Conservation (phyloP, 2,888 invertebrate genomes). For the Tridacna gigas region DNA sequence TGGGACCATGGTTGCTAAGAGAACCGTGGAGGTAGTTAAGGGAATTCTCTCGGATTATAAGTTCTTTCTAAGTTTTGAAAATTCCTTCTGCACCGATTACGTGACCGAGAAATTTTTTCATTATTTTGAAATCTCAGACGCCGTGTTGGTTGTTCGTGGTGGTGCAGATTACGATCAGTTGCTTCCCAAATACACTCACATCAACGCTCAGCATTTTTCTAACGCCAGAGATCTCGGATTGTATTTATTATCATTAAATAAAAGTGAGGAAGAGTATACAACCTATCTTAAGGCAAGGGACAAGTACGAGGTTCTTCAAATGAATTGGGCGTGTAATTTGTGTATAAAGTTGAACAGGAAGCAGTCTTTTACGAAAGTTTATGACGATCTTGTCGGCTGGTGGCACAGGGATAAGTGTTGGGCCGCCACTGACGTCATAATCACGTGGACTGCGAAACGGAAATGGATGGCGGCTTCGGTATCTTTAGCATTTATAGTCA, state of each 20-base stretch:
- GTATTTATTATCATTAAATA: constrained; percentile 23
- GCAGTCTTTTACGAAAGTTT: constrained; percentile 1
- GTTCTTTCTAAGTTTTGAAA: constrained; percentile 23
- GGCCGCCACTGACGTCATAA: constrained; percentile 21
- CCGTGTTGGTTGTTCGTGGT: constrained; percentile 32
- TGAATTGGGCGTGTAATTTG: constrained; percentile 22
- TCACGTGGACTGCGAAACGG: neutral
- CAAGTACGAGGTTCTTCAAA: constrained; percentile 5
- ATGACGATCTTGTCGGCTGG: constrained; percentile 17
- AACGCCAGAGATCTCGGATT: constrained; percentile 8
- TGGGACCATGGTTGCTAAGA: neutral
- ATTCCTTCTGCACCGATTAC: constrained; percentile 23
- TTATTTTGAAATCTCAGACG: constrained; percentile 4
- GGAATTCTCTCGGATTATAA: constrained; percentile 15
- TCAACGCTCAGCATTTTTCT: constrained; percentile 19
- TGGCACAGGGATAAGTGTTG: constrained; percentile 29
- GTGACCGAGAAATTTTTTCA: constrained; percentile 31
- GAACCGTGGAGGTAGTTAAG: neutral
- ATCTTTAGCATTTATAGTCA: neutral
- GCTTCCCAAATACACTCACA: constrained; percentile 30
- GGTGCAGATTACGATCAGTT: constrained; percentile 35
- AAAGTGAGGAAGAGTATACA: constrained; percentile 37
- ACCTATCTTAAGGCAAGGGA: constrained; percentile 25
- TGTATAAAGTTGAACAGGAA: constrained; percentile 35
- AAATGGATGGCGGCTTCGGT: neutral